phyloP scores from a whole-genome alignment of 2,113 vertebrate species.

The Fukomys damarensis region DNA sequence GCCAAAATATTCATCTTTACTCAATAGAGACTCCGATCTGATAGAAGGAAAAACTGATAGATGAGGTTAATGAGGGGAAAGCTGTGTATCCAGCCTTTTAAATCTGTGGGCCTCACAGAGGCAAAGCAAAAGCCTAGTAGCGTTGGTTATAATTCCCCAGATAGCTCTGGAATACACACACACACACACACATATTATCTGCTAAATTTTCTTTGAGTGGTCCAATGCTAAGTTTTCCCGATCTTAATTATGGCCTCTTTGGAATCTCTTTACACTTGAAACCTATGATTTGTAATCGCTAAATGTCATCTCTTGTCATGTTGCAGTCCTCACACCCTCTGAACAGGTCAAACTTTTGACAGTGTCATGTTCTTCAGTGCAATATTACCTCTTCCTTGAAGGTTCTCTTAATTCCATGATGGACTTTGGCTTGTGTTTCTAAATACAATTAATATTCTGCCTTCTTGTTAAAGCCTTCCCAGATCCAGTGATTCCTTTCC shows the following conservation, averaged over 20 bases:
- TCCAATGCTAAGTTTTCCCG: background rate
- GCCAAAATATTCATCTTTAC: background rate
- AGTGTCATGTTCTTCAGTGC: background rate
- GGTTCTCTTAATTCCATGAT: background rate
- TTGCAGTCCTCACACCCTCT: background rate
- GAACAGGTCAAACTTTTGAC: background rate
- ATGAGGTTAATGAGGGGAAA: background rate
- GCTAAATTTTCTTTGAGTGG: conserved; percentile 37
- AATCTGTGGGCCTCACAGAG: background rate
- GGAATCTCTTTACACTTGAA: conserved; percentile 16
- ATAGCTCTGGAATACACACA: background rate
- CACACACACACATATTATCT: background rate
- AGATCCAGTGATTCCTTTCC: background rate
- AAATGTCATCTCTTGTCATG: background rate
- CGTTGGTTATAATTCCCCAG: background rate
- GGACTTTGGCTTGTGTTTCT: conserved; percentile 25
- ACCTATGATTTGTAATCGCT: background rate
- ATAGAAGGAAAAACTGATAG: background rate
- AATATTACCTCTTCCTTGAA: conserved; percentile 9
- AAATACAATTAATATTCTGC: background rate
- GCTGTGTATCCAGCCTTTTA: background rate
- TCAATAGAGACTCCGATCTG: background rate
- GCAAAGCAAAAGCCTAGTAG: background rate
- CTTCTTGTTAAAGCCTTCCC: conserved; percentile 9
- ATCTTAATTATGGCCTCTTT: background rate